phyloP scores from a whole-genome alignment of 2,888 invertebrate species.

The Diploptera punctata region DNA sequence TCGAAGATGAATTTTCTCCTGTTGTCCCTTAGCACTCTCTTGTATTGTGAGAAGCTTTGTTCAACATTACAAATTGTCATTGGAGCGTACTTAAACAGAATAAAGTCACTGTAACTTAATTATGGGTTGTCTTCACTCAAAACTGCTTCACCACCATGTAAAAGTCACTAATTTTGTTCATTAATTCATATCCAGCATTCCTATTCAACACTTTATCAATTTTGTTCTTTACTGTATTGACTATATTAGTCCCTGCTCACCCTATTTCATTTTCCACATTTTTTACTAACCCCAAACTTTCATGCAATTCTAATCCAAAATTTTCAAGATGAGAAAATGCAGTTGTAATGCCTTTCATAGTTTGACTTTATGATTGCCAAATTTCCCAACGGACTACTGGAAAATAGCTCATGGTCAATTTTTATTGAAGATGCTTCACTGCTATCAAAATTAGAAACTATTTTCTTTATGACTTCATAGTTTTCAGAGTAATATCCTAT shows the following conservation, averaged over 20 bases:
- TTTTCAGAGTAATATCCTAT: not conserved
- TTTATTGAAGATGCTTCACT: no score
- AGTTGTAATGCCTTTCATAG: not conserved
- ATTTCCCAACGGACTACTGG: no score
- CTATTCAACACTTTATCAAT: not conserved
- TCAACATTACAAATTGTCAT: not conserved
- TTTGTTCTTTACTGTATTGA: not conserved
- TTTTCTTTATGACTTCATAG: no score
- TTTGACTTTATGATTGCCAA: not conserved
- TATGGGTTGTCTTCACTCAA: not conserved
- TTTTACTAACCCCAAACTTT: not conserved
- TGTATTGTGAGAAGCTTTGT: no score
- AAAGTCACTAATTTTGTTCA: no score
- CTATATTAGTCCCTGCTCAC: not conserved
- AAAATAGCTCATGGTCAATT: no score
- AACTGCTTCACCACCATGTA: not conserved
- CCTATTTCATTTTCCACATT: not conserved
- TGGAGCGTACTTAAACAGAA: not conserved
- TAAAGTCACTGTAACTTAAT: not conserved
- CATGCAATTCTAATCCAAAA: no score
- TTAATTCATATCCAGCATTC: no score
- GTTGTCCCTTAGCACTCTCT: no score
- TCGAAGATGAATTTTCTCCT: no score
- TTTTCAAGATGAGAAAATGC: not conserved
- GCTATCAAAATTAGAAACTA: no score